These are phyloP conservation scores for Eulithis prunata DNA, from an alignment of 2,888 invertebrate genomes.

Conservation along the genomic window DNA sequence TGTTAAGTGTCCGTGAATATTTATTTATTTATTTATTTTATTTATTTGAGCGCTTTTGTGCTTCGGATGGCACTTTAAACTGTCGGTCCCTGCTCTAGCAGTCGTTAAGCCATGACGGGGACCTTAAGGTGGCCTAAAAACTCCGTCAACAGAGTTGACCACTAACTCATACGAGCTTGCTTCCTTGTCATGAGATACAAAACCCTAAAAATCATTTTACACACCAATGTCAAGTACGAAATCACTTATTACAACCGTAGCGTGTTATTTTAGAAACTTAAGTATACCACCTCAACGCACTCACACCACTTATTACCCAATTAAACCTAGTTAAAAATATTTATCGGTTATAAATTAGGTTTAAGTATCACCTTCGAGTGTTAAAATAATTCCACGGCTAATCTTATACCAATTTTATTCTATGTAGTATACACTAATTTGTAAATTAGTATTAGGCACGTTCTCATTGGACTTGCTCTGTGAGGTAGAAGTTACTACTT, in stretches of 20 bases:
- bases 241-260: background rate
- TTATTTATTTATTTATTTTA: too few species aligned
- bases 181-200: background rate
- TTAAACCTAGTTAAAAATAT: conserved; percentile 11
- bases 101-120: too few species aligned
- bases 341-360: conserved; percentile 13
- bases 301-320: conserved; percentile 15
- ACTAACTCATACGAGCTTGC: too few species aligned
- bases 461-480: too few species aligned
- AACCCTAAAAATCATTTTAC: background rate
- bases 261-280: background rate
- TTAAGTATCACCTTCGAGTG: conserved; percentile 21
- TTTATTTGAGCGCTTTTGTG: too few species aligned
- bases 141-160: too few species aligned
- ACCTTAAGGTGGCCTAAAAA: too few species aligned
- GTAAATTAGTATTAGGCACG: background rate
- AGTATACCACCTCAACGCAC: conserved; percentile 11
- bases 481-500: too few species aligned
- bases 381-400: conserved; percentile 8
- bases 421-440: conserved; percentile 12
- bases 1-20: too few species aligned
- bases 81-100: too few species aligned
- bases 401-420: conserved; percentile 9
- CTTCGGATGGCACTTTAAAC: too few species aligned
- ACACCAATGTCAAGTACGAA: background rate